phyloP scores from a whole-genome alignment of 2,888 invertebrate species.

The Automeris io region DNA sequence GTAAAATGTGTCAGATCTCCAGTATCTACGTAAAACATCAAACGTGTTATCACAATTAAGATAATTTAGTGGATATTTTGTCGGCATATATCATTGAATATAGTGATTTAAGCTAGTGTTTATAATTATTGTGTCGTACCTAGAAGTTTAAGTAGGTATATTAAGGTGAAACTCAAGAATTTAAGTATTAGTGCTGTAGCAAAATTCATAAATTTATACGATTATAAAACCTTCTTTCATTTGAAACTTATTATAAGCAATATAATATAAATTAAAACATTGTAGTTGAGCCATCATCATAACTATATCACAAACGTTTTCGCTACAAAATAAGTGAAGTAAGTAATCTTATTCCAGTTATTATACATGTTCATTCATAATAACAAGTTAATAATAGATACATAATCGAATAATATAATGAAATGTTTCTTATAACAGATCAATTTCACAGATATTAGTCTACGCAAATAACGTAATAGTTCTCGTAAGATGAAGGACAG shows the following conservation, averaged over 20 bases:
- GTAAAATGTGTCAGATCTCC: conserved; percentile 62
- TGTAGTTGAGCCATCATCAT: too few species aligned
- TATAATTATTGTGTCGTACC: conserved; percentile 63
- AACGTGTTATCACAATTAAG: conserved; percentile 64
- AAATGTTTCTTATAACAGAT: too few species aligned
- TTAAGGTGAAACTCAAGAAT: conserved; percentile 71
- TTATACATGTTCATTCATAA: too few species aligned
- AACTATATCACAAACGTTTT: too few species aligned
- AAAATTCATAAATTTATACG: conserved; percentile 67
- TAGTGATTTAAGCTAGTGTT: conserved; percentile 66
- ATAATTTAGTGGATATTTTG: conserved; percentile 51
- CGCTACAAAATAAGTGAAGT: too few species aligned
- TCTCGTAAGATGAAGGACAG: too few species aligned
- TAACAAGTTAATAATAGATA: too few species aligned
- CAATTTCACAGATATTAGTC: too few species aligned
- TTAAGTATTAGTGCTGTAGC: conserved; percentile 69
- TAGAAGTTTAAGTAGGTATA: conserved; percentile 59
- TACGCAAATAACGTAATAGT: too few species aligned
- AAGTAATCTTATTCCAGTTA: too few species aligned
- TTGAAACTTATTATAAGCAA: conserved; percentile 13
- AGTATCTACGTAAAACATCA: conserved; percentile 60
- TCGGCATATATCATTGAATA: conserved; percentile 66
- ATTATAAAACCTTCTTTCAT: conserved; percentile 30
- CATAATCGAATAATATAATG: too few species aligned
- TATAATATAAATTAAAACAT: neutral